A percentile compares a stretch with the other conserved stretches of the same genome.
phyloP scores from a whole-genome alignment of 2,888 invertebrate species.

The Agonopterix alstromeriana region DNA sequence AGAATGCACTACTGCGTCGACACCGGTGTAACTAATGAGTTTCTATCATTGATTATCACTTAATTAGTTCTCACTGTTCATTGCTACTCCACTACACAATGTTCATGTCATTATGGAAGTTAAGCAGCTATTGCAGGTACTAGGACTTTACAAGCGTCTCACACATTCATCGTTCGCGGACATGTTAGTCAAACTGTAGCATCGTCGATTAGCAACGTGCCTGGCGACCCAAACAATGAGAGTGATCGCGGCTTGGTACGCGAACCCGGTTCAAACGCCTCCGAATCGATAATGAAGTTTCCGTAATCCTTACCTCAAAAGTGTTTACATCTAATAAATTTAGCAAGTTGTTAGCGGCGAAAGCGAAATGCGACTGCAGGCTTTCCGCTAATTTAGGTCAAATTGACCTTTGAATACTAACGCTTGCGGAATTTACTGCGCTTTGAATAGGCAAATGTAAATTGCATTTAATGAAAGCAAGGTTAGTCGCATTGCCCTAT shows the following conservation, averaged over 20 bases:
- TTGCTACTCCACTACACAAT: conserved; percentile 1
- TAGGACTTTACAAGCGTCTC: conserved; percentile 33
- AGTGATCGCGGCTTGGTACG: conserved; percentile 66
- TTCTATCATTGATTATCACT: too few species aligned
- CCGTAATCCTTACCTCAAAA: too few species aligned
- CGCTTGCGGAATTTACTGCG: conserved; percentile 3
- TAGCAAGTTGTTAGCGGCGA: conserved; percentile 10
- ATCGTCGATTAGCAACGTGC: conserved; percentile 60
- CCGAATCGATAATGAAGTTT: conserved; percentile 51
- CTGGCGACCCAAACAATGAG: conserved; percentile 68
- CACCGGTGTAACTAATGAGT: conserved; percentile 14
- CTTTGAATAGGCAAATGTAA: conserved; percentile 5
- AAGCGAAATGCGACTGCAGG: conserved; percentile 24
- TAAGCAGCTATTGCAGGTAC: conserved; percentile 9
- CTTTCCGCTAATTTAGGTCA: conserved; percentile 25
- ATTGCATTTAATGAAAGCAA: conserved; percentile 9
- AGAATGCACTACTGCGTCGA: conserved; percentile 25
- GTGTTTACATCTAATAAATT: too few species aligned
- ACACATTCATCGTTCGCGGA: conserved; percentile 54
- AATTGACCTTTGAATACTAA: conserved; percentile 17
- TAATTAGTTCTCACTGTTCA: conserved; percentile 12
- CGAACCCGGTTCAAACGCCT: conserved; percentile 43
- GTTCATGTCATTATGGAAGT: background rate
- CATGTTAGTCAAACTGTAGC: conserved; percentile 48
- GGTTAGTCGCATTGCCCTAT: too few species aligned